A percentile compares a stretch with the other conserved stretches of the same genome.
Conservation (phyloP, 2,113 vertebrate species). For the Neogobius melanostomus region DNA sequence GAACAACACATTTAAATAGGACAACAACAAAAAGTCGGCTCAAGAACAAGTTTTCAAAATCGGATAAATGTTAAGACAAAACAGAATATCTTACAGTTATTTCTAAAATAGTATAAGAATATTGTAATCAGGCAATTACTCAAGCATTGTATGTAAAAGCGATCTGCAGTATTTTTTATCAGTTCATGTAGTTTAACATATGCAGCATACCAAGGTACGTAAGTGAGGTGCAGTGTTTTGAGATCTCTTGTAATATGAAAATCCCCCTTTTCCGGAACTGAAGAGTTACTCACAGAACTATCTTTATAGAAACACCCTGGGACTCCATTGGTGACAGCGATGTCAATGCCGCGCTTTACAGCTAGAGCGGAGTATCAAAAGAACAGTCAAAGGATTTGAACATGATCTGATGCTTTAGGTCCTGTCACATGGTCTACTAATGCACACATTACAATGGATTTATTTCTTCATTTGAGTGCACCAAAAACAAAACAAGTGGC, state of each 20-base stretch:
- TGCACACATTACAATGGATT: too few relatives aligned
- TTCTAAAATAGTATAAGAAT: conserved; percentile 81
- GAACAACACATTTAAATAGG: conserved; percentile 80
- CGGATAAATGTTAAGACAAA: conserved; percentile 81
- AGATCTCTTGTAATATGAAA: conserved; percentile 75
- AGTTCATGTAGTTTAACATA: conserved; percentile 83
- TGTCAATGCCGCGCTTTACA: conserved; percentile 38
- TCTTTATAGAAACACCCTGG: conserved; percentile 34
- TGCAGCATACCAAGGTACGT: conserved; percentile 89
- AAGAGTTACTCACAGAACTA: conserved; percentile 79
- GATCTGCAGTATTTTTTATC: conserved; percentile 79
- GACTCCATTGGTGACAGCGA: conserved; percentile 40
- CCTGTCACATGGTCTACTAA: not conserved
- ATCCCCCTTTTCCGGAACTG: conserved; percentile 60
- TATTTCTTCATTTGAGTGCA: too few relatives aligned
- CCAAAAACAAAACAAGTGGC: too few relatives aligned
- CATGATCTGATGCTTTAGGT: too few relatives aligned
- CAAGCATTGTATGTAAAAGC: conserved; percentile 84
- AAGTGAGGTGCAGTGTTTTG: conserved; percentile 89
- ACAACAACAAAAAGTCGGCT: conserved; percentile 78
- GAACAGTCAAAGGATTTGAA: too few relatives aligned
- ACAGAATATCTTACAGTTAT: conserved; percentile 73
- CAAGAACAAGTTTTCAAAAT: conserved; percentile 72
- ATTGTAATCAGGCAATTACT: conserved; percentile 82
- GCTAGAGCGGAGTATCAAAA: conserved; percentile 47